Base-by-base conservation (phyloP, 2,888 invertebrate species). In the Alviniconcha strummeri region DNA sequence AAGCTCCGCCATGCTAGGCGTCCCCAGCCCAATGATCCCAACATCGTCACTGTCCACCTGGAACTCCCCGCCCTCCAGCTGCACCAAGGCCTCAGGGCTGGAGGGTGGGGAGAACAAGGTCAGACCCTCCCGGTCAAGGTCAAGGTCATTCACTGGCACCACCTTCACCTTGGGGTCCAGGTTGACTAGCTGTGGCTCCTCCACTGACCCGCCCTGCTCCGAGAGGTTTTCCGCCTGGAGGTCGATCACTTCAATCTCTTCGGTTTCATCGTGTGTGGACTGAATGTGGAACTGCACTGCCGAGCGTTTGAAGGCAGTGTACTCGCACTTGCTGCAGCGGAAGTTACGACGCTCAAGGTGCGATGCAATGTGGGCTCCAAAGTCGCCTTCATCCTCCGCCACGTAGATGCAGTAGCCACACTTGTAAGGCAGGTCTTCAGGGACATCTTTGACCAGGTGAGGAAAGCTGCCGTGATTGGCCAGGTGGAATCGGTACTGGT, bases 351-450 rank as follows among this genome's bases (percentile, higher is more conserved):
- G 85, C 19, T 83, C 86, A 54, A 89, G 84, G 81, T 91, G 91
- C n/a, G 84, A 83, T 19, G 87, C 86, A 52, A 89, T 86, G 81
- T 91, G 91, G 0, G 69, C 56, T 56, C 88, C 89, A 71, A 89
- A 89, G 60, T 90, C 90, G 11, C 84, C 84, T 15, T 88, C 87
- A 81, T 87, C 86, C 3, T 81, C 75, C 8, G 89, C 88, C 52
- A 88, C 80, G 57, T 88, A 91, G 0, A 86, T 83, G 84, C 91
- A 91, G 83, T 88, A 89, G 0, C 90, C 89, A 85, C 91, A 91
- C 74, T 88, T 86, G 71, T 89, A 82, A 54, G 88, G 87, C 4
- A 89, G 87, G 54, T 88, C 88, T 11, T 84, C 84, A 15, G 76
- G 76, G 64, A 85, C 64, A n/a, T 88, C 88, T 36, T 82, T 85